Evolutionary conservation across 2,888 invertebrate species (phyloP), one percentile per base, ranked within the genome.

Genomic region (Troilus luridus): DNA sequence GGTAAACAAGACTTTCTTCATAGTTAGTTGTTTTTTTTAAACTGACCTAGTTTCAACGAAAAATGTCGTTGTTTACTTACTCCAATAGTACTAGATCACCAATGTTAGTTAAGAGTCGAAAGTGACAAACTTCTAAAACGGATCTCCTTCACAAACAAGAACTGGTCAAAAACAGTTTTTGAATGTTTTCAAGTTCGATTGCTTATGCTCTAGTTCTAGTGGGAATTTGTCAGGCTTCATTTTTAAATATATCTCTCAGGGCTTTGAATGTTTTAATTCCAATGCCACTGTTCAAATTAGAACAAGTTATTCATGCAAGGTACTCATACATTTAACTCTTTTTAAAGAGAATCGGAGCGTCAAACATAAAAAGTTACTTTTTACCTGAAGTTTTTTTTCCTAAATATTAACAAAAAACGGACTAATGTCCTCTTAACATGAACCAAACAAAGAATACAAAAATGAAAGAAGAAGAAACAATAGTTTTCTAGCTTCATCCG

Each of bases 41-140:
- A 41, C 19, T 77, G 72, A 77, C 72, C 72, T 77, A 77, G 27
- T 77, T 77, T 77, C 41, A 12, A 77, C 27, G 41, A 77, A 77
- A 41, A 77, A 77, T 41, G 41, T 19, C 41, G 1, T 17, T 77
- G 72, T 77, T 77, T 77, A 41, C 72, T 41, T 6, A 27, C 8
- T 77, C 72, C 72, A 1, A 41, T 17, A 41, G 27, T 19, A 77
- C 72, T 77, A 77, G 72, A 77, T 77, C 72, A 77, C 17, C 41
- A 77, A 19, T 19, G 27, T 77, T 77, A 41, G 27, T 77, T 41
- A 27, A 27, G 27, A 41, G 19, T 1, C 17, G 8, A 27, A 41
- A 41, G 72, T 41, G 72, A 77, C 41, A 77, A 77, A 77, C 12
- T 41, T 77, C 72, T 27, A 77, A 27, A 77, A 77, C 17, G 24